phyloP scores from a whole-genome alignment of 1,140 invertebrate species.

The Drosophila takahashii region DNA sequence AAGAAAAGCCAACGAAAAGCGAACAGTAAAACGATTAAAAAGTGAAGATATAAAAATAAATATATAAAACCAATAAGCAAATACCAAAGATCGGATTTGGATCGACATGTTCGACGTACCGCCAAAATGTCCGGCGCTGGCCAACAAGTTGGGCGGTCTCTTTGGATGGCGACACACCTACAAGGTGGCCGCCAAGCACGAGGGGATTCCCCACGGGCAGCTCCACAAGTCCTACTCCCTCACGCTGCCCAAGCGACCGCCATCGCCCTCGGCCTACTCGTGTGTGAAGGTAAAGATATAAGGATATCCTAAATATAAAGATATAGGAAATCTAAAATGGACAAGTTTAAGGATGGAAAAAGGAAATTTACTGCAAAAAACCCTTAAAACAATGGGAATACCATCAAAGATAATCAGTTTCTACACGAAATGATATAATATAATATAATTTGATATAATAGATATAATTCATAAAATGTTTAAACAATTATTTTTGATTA shows the following conservation, averaged over 20 bases:
- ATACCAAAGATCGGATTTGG: slow-evolving; percentile 10
- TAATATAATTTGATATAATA: too few relatives aligned
- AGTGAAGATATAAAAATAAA: slow-evolving; percentile 3
- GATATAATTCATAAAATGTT: too few relatives aligned
- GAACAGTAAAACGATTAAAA: slow-evolving; percentile 17
- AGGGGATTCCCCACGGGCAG: slow-evolving; percentile 86
- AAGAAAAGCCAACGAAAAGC: slow-evolving; percentile 16
- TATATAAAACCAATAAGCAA: slow-evolving; percentile 27
- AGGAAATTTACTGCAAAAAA: neutral
- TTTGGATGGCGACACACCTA: slow-evolving; percentile 92
- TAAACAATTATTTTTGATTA: neutral
- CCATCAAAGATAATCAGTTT: too few relatives aligned
- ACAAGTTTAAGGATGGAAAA: neutral
- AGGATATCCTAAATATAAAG: neutral
- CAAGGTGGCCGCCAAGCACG: slow-evolving; percentile 90
- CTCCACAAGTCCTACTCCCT: slow-evolving; percentile 84
- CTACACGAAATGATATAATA: too few relatives aligned
- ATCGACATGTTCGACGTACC: slow-evolving; percentile 79
- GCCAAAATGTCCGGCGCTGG: slow-evolving; percentile 87
- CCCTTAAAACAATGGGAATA: too few relatives aligned
- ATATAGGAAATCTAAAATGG: neutral
- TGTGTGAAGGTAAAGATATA: slow-evolving; percentile 64
- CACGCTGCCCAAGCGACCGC: slow-evolving; percentile 77
- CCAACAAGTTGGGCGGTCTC: slow-evolving; percentile 89
- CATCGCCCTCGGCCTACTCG: slow-evolving; percentile 67